Percentiles rank a stretch among this genome's conserved stretches.
Conservation (phyloP, 2,888 invertebrate genomes). For the Argynnis bischoffii region DNA sequence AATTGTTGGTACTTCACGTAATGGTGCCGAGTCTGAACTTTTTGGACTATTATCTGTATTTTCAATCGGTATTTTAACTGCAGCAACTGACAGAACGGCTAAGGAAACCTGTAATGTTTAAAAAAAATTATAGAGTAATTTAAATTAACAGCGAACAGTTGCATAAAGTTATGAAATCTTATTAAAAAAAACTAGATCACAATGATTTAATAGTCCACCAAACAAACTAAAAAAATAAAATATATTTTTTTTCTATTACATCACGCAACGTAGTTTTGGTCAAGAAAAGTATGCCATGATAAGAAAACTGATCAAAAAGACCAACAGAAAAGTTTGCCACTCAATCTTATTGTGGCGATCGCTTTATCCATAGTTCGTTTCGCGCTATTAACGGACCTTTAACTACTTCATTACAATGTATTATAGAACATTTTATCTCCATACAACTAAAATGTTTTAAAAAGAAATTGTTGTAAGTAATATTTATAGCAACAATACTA, state of each 20-base stretch:
- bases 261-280: slow-evolving; percentile 64
- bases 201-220: slow-evolving; percentile 24
- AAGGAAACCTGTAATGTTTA: slow-evolving; percentile 59
- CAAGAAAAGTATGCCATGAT: slow-evolving; percentile 66
- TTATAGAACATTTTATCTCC: no score
- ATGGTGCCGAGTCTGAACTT: slow-evolving; percentile 29
- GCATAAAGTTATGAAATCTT: slow-evolving; percentile 20
- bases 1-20: slow-evolving; percentile 32
- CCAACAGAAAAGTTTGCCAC: slow-evolving; percentile 36
- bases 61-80: slow-evolving; percentile 66
- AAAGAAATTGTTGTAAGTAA: no score
- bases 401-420: not conserved
- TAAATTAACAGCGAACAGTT: slow-evolving; percentile 14
- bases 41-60: slow-evolving; percentile 46
- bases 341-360: slow-evolving; percentile 30
- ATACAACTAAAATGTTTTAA: no score
- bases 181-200: slow-evolving; percentile 29
- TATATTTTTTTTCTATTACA: slow-evolving; percentile 59
- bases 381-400: slow-evolving; percentile 11
- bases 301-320: slow-evolving; percentile 51
- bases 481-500: no score
- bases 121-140: slow-evolving; percentile 3
- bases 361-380: slow-evolving; percentile 11
- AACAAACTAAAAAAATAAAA: slow-evolving; percentile 41
- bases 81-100: slow-evolving; percentile 49